phyloP scores from a whole-genome alignment of 2,113 vertebrate genomes.

The Pomatostomus ruficeps region DNA sequence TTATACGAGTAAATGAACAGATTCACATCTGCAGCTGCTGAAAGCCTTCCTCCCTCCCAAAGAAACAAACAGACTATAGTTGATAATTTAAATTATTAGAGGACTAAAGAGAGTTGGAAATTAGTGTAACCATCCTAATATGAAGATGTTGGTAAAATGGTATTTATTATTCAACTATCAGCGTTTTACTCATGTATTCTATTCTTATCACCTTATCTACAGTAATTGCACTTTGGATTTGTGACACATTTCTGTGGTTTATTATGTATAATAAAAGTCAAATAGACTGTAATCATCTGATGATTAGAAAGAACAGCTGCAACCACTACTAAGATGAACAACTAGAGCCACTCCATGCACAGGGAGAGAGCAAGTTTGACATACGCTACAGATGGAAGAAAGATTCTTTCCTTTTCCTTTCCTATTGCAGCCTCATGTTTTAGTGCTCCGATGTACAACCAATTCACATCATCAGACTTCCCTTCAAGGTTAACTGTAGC shows the following conservation, averaged over 20 bases:
- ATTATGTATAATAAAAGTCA: neutral
- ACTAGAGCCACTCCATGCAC: neutral
- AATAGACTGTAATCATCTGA: neutral
- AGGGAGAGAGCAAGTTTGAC: neutral
- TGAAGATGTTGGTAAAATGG: neutral
- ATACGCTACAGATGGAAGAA: accelerated
- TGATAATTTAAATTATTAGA: neutral
- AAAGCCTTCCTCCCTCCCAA: neutral
- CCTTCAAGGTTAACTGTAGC: neutral
- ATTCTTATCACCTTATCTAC: neutral
- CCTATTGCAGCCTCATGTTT: neutral
- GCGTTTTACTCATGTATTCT: neutral
- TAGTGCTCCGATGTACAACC: neutral
- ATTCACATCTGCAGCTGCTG: neutral
- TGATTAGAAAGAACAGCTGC: neutral
- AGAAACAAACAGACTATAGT: neutral
- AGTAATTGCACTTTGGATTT: neutral
- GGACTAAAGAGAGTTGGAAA: neutral
- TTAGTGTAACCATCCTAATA: neutral
- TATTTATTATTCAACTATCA: neutral
- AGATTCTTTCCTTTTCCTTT: neutral
- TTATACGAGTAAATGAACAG: neutral
- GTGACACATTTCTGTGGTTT: neutral
- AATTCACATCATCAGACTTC: neutral
- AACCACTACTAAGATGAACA: neutral